Percentiles rank a stretch among this genome's conserved stretches.
phyloP scores from a whole-genome alignment of 2,113 vertebrate genomes.

The Excalfactoria chinensis region DNA sequence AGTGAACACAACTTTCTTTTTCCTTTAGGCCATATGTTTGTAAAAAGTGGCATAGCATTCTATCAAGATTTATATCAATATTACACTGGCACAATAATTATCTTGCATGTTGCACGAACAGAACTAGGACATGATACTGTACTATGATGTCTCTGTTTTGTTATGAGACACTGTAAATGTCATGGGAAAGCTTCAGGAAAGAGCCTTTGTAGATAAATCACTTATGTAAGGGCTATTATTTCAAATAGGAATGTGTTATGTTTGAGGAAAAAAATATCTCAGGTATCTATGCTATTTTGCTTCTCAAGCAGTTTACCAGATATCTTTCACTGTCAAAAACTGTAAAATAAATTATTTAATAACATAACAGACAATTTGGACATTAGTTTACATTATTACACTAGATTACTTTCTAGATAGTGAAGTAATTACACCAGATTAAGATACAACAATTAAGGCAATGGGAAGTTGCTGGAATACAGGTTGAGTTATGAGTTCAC shows the following conservation, averaged over 20 bases:
- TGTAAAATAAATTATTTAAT: neutral
- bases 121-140: neutral
- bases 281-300: neutral
- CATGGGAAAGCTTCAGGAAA: neutral
- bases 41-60: neutral
- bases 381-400: neutral
- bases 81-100: neutral
- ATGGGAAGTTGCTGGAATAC: fast-evolving
- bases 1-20: neutral
- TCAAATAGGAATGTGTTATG: neutral
- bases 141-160: neutral
- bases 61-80: neutral
- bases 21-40: neutral
- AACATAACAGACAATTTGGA: neutral
- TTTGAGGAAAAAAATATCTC: neutral
- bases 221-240: neutral
- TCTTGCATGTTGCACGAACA: neutral
- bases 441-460: neutral
- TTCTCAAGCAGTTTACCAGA: neutral
- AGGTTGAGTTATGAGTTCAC: fast-evolving
- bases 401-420: neutral
- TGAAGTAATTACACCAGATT: neutral
- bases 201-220: neutral
- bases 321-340: neutral
- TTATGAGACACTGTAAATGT: neutral